Percentiles rank a stretch among this genome's conserved stretches.
Conservation (phyloP, 2,888 invertebrate species). For the Dynastes maya region DNA sequence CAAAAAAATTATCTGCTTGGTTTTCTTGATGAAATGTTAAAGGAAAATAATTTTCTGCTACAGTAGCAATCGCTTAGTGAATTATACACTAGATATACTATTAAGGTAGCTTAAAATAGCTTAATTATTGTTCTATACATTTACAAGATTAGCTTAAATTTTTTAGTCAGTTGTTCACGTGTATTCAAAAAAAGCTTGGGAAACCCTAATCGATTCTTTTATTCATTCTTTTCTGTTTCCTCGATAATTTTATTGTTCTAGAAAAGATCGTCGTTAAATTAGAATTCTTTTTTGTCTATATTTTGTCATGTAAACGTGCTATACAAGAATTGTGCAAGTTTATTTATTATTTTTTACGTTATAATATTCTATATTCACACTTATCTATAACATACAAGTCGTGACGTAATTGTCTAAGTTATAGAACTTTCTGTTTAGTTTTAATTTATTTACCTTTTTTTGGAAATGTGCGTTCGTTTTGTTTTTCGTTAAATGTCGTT, state of each 20-base stretch:
- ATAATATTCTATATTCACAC: slow-evolving; percentile 49
- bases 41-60: slow-evolving; percentile 16
- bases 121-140: slow-evolving; percentile 62
- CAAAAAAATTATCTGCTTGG: slow-evolving; percentile 6
- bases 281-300: slow-evolving; percentile 16
- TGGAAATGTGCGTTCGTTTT: slow-evolving; percentile 66
- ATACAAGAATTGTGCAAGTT: slow-evolving; percentile 50
- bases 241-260: slow-evolving; percentile 48
- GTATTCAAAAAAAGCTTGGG: slow-evolving; percentile 32
- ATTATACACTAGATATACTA: slow-evolving; percentile 53
- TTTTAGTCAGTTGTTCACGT: slow-evolving; percentile 42
- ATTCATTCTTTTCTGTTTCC: slow-evolving; percentile 1
- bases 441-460: slow-evolving; percentile 48
- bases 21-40: background rate
- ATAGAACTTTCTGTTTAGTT: slow-evolving; percentile 47
- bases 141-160: slow-evolving; percentile 56
- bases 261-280: slow-evolving; percentile 42
- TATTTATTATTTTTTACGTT: slow-evolving; percentile 43
- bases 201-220: slow-evolving; percentile 46
- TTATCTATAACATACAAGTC: slow-evolving; percentile 48
- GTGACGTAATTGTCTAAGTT: slow-evolving; percentile 64
- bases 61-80: slow-evolving; percentile 46
- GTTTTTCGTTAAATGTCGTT: slow-evolving; percentile 45
- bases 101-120: slow-evolving; percentile 57
- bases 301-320: slow-evolving; percentile 44